A percentile compares a stretch with the other conserved stretches of the same genome.
These are phyloP conservation scores for Scopus umbretta DNA, from an alignment of 2,113 vertebrate genomes.

Conservation along the genomic window DNA sequence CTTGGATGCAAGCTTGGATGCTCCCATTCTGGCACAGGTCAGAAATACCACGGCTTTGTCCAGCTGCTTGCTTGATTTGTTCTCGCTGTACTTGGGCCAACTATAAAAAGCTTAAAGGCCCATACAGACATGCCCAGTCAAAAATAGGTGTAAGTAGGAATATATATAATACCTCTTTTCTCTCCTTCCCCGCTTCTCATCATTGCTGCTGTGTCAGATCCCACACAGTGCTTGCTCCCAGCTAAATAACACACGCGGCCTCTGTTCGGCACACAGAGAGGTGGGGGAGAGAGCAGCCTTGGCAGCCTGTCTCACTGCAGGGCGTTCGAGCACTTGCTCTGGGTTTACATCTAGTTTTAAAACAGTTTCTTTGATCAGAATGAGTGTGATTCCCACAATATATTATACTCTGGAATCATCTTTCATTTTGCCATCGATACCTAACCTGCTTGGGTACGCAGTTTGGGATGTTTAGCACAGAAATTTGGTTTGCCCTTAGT, in stretches of 20 bases:
- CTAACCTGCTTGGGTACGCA: no score
- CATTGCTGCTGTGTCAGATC: not conserved
- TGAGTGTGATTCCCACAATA: not conserved
- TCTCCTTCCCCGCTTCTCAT: not conserved
- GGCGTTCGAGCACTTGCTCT: not conserved
- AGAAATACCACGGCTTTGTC: not conserved
- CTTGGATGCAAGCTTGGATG: slow-evolving; percentile 20
- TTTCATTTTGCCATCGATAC: not conserved
- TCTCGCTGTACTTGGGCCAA: not conserved
- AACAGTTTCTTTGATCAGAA: not conserved
- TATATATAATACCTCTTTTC: not conserved
- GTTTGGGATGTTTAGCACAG: not conserved
- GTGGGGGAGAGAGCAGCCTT: not conserved
- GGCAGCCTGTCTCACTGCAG: not conserved
- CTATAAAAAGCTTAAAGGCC: not conserved
- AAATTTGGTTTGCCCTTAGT: not conserved
- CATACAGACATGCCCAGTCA: not conserved
- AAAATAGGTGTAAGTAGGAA: not conserved
- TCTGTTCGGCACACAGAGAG: not conserved
- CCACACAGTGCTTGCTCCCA: not conserved
- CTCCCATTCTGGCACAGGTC: not conserved
- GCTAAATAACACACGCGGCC: not conserved
- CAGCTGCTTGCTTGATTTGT: not conserved
- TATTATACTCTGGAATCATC: not conserved
- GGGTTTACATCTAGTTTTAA: not conserved